These are phyloP conservation scores for Nestor notabilis DNA, from an alignment of 2,113 vertebrate species.

Conservation along the genomic window DNA sequence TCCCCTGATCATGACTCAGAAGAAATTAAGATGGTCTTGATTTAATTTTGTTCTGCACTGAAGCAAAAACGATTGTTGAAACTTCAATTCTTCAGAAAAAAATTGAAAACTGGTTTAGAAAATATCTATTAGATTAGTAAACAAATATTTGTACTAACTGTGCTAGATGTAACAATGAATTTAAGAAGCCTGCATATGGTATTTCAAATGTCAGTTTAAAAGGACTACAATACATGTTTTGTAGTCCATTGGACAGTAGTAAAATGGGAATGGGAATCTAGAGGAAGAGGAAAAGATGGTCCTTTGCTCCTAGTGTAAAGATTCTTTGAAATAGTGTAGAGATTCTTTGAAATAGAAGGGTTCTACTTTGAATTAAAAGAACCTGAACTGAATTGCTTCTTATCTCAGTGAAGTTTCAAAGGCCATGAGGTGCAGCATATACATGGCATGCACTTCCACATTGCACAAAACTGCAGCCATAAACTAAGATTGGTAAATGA, in stretches of 20 bases:
- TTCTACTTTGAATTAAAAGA: neutral
- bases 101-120: neutral
- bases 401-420: slow-evolving; percentile 36
- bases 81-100: neutral
- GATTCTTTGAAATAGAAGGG: neutral
- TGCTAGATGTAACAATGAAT: neutral
- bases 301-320: neutral
- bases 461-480: neutral
- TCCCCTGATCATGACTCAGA: neutral
- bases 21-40: neutral
- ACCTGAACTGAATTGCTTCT: neutral
- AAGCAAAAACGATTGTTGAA: neutral
- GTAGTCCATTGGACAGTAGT: neutral
- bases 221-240: neutral
- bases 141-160: neutral
- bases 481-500: neutral
- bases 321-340: neutral
- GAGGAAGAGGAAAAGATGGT: neutral
- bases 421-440: neutral
- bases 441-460: neutral
- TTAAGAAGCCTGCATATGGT: neutral
- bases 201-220: neutral
- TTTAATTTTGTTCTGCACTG: neutral
- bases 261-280: neutral
- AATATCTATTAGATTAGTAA: neutral